Base-by-base conservation (phyloP, 2,113 vertebrate genomes). In the Stegastes partitus region DNA sequence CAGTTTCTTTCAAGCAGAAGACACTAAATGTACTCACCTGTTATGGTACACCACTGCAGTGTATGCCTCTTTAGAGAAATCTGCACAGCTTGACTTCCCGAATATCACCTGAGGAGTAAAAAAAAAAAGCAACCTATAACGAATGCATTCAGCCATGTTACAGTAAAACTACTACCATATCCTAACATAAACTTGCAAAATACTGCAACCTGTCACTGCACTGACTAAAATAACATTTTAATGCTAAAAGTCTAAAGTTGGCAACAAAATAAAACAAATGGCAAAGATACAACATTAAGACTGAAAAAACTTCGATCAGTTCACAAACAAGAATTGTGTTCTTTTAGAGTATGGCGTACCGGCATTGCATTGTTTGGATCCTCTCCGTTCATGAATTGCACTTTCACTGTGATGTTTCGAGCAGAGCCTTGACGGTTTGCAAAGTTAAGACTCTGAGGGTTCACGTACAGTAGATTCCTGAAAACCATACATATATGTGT, bases 341-440 rank as follows among this genome's bases (percentile, higher is more conserved):
- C 4, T 22, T 56, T 14, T 18, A 15, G 19, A n/a, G 42, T 37
- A 42, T 51, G 39, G 78, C 95, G 86, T 95, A 99, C 98, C 93
- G 95, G 97, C 97, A 99, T 96, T 58, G 98, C 97, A 68, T 97
- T 99, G 91, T 95, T 98, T 6, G 95, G 93, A 88, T 99, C 98
- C 82, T 99, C 98, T 54, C 98, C 98, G 1, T 96, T 98, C 98
- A 99, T 98, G 86, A 99, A 99, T 93, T 99, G 98, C 73, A 99
- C 97, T 94, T 99, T 99, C 28, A 99, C 98, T 3, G 98, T 99
- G 92, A 99, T 99, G 47, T 99, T 99, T 83, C 98, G 95, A 50
- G 98, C 98, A 45, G 98, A 99, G 39, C 98, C 98, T 90, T 99
- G 98, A 2, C 98, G 97, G 89, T 99, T 99, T 74, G 98, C 98